Evolutionary conservation across 2,888 invertebrate species (phyloP).

Genomic region (Orchesella flavescens): DNA sequence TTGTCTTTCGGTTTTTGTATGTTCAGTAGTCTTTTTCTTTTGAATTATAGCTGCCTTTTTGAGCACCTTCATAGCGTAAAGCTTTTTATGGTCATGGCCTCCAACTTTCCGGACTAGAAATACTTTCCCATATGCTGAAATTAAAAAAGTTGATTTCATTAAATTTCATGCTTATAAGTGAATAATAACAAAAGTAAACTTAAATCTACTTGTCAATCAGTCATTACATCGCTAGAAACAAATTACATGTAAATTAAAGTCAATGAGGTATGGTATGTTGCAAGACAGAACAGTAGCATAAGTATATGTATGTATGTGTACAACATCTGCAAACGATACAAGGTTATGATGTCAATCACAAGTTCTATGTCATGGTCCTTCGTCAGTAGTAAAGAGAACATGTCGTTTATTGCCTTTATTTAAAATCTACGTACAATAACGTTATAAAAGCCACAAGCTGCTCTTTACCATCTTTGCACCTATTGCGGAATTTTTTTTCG

Average conservation of each 20-base stretch:
- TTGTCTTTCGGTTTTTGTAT: constrained; percentile 96
- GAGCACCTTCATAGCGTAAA: constrained; percentile 98
- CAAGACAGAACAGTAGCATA: no score
- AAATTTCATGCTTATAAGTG: no score
- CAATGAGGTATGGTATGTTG: no score
- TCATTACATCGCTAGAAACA: no score
- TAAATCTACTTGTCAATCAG: no score
- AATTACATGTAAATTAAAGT: no score
- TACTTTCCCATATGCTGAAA: constrained; percentile 93
- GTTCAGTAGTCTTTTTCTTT: constrained; percentile 96
- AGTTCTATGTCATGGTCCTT: constrained; percentile 40
- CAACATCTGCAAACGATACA: background rate
- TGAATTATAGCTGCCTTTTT: constrained; percentile 96
- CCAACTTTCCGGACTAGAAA: constrained; percentile 94
- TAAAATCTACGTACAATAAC: background rate
- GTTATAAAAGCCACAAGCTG: background rate
- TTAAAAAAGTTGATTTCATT: constrained; percentile 38
- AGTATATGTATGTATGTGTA: no score
- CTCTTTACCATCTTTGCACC: background rate
- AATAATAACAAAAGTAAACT: no score
- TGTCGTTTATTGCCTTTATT: background rate
- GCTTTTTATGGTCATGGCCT: constrained; percentile 86
- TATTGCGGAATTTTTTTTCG: background rate
- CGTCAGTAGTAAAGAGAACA: no score
- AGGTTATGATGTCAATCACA: background rate